phyloP scores from a whole-genome alignment of 2,797 vertebrate genomes.

The Cercopithecus hamlyni region DNA sequence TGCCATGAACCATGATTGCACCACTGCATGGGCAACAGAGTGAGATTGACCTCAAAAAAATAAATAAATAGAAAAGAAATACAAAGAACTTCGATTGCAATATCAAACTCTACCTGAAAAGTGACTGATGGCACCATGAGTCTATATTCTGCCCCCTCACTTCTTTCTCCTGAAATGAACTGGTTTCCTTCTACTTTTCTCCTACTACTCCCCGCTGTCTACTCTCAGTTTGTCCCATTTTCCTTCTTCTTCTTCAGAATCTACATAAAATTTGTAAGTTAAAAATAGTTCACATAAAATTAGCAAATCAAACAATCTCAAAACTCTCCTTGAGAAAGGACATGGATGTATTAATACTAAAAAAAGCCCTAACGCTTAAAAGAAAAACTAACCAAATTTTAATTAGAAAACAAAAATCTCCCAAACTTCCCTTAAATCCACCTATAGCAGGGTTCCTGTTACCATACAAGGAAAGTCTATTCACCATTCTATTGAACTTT shows the following conservation, averaged over 20 bases:
- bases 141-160: background rate
- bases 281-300: conserved; percentile 5
- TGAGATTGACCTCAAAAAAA: background rate
- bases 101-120: background rate
- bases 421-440: background rate
- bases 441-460: background rate
- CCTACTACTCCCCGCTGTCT: background rate
- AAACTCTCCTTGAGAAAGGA: background rate
- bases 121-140: background rate
- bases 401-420: background rate
- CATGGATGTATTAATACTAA: background rate
- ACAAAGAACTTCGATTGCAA: background rate
- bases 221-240: background rate
- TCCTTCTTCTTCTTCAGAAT: background rate
- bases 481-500: background rate
- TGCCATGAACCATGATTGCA: background rate
- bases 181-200: background rate
- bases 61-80: background rate
- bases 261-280: background rate
- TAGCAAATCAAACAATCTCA: background rate
- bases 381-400: background rate
- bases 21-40: background rate
- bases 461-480: background rate
- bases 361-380: background rate
- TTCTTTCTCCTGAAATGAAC: background rate